These are phyloP conservation scores for Girardinus metallicus DNA, from an alignment of 2,797 vertebrate species.

Conservation along the genomic window DNA sequence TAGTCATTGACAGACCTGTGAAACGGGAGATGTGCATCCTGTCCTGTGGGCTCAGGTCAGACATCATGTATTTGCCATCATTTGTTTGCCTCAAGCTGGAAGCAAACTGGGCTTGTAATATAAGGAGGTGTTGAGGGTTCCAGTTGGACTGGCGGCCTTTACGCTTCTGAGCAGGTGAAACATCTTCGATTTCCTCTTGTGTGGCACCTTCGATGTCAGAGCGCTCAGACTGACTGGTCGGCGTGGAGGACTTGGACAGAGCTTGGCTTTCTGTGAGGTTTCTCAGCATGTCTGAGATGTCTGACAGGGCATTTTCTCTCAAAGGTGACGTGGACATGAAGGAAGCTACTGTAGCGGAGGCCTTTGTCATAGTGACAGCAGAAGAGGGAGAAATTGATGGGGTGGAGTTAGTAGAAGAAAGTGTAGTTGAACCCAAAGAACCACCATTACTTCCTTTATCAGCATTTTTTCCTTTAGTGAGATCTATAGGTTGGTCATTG, in stretches of 20 bases:
- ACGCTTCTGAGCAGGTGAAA: constrained; percentile 96
- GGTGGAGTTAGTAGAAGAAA: constrained; percentile 91
- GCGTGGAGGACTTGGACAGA: constrained; percentile 94
- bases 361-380: constrained; percentile 92
- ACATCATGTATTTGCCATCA: constrained; percentile 97
- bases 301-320: constrained; percentile 98
- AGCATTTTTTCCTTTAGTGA: constrained; percentile 95
- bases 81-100: constrained; percentile 95
- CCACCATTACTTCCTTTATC: constrained; percentile 90
- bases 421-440: constrained; percentile 89
- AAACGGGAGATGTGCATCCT: constrained; percentile 99
- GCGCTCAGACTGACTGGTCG: constrained; percentile 96
- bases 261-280: constrained; percentile 98
- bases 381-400: constrained; percentile 92
- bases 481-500: constrained; percentile 96
- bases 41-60: constrained; percentile 98
- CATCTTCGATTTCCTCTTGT: constrained; percentile 93
- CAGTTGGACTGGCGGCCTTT: constrained; percentile 99
- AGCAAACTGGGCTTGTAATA: constrained; percentile 98
- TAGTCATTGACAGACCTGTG: constrained; percentile 98
- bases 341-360: constrained; percentile 93
- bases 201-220: constrained; percentile 94
- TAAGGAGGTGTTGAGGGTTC: constrained; percentile 99
- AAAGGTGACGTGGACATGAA: constrained; percentile 97
- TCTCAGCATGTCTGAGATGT: constrained; percentile 99